Base-by-base conservation (phyloP, 1,140 invertebrate species). In the Zophobas atratus region DNA sequence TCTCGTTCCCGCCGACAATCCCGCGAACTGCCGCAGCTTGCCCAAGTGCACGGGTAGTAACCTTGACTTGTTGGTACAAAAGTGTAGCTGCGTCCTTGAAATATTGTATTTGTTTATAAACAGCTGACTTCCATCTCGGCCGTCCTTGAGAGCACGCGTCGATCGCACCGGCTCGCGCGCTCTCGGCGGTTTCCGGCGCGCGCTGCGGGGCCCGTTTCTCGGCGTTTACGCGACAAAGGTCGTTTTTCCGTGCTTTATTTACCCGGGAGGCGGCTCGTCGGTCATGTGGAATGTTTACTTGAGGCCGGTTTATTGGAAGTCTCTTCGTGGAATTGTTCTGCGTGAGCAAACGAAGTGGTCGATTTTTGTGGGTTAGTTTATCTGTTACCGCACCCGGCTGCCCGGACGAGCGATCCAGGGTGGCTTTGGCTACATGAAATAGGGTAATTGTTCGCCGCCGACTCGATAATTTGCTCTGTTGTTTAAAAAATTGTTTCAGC, bases 401-500 rank as follows among this genome's bases (percentile, higher is more conserved):
- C 71, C 71, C 71, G 71, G 71, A 73, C 71, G 55, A 56, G 49
- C 55, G 55, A 41, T 56, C 71, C 55, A 56, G 70, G 71, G 71
- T 73, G 71, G 71, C 55, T 73, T 73, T 73, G 55, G 71, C 71
- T 72, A 39, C 41, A 73, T 43, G n/a, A 53, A 73, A 73, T 56
- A 73, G 38, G 49, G 55, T 56, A 55, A 55, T 73, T 43, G 71
- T 73, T 53, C 56, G 38, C 20, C 39, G 60, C 20, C 39, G n/a
- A 67, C 39, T 43, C 49, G 36, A 51, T 72, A 34, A 35, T 72
- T 72, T 49, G 8, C 60, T 41, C 35, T 36, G 6, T 38, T 73
- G 38, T 55, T 33, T 38, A 2, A 48, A 56, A 55, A 51, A 51
- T n/a, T 6, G 20, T 53, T 73, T 38, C 36, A 56, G 39, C 49